phyloP scores from a whole-genome alignment of 2,888 invertebrate species.

The Candidula unifasciata region DNA sequence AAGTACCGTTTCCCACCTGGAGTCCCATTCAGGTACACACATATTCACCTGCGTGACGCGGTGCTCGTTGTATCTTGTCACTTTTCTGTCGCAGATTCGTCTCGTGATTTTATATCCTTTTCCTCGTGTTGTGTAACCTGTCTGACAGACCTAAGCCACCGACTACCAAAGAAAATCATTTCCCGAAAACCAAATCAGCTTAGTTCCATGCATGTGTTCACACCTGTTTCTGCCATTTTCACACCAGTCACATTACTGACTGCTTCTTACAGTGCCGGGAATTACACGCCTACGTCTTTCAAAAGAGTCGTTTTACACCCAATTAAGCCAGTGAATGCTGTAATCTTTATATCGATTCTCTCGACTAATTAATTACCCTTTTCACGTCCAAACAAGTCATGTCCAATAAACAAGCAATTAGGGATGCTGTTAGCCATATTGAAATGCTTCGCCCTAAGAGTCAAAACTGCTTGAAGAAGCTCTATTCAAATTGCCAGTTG shows the following conservation, averaged over 20 bases:
- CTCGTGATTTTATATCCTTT: no score
- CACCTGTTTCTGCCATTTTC: background rate
- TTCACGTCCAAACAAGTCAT: slow-evolving; percentile 29
- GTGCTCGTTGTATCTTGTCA: no score
- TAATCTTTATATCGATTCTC: background rate
- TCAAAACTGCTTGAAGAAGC: background rate
- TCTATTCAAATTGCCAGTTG: no score
- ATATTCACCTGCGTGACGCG: no score
- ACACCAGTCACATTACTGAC: background rate
- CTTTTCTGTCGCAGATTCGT: no score
- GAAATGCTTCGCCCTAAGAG: background rate
- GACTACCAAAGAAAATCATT: slow-evolving; percentile 24
- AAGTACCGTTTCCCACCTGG: no score
- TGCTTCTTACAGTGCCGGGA: background rate
- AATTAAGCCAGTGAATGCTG: background rate
- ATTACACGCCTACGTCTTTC: background rate
- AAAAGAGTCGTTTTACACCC: background rate
- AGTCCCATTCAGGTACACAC: no score
- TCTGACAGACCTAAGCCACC: background rate
- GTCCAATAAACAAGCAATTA: slow-evolving; percentile 43
- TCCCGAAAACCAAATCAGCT: background rate
- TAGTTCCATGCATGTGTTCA: slow-evolving; percentile 1
- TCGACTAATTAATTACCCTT: slow-evolving; percentile 24
- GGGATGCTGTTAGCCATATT: background rate
- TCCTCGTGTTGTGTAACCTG: background rate